Conservation (phyloP, 53 echinoderm and acorn worm species). For the Pentamera pediparva region DNA sequence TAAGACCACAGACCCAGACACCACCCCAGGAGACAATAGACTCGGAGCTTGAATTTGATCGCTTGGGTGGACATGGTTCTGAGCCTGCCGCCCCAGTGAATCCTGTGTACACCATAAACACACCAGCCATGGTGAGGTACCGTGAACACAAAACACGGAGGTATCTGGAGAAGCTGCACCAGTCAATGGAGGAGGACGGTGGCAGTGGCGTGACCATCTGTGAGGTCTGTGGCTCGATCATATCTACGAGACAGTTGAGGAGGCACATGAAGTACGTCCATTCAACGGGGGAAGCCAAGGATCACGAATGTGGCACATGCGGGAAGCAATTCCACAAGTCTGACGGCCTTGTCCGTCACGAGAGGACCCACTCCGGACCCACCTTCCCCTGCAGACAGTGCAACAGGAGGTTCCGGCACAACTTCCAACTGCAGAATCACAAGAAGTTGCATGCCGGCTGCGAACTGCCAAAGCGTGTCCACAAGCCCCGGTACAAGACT, state of each 20-base stretch:
- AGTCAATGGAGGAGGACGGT: neutral
- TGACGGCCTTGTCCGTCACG: neutral
- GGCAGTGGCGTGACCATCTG: neutral
- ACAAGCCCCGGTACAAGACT: conserved; percentile 18
- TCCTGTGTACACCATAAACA: conserved; percentile 10
- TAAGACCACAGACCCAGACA: neutral
- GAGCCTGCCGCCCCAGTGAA: neutral
- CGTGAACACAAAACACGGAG: neutral
- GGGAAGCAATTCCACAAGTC: neutral
- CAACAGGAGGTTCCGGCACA: conserved; percentile 11
- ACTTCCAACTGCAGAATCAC: neutral
- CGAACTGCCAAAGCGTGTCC: neutral
- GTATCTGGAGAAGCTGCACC: conserved; percentile 5
- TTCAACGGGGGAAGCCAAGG: neutral
- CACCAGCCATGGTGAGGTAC: conserved; percentile 25
- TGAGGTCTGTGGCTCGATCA: conserved; percentile 4
- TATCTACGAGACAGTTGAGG: neutral
- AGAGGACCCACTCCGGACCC: neutral
- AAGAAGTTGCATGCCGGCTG: neutral
- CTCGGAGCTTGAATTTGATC: neutral
- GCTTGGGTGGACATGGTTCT: too few relatives aligned
- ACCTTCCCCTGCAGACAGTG: neutral
- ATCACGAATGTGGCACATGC: conserved; percentile 5
- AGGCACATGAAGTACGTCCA: neutral
- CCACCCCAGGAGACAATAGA: neutral